Evolutionary conservation across 2,797 vertebrate species (phyloP).

Genomic region (Micrastur ruficollis): DNA sequence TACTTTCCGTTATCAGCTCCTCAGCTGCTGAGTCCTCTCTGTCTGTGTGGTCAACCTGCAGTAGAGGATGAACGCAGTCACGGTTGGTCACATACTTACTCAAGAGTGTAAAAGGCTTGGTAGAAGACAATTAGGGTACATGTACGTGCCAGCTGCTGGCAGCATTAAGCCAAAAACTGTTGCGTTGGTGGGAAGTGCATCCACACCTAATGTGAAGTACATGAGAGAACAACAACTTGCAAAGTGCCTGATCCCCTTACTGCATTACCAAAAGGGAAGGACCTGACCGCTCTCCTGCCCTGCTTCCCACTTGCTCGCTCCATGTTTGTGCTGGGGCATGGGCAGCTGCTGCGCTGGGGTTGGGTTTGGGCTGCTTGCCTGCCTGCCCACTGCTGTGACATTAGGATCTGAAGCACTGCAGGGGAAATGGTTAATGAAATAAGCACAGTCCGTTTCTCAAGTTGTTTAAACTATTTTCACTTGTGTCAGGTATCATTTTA

Average conservation of each 20-base stretch:
- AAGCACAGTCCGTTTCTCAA: neutral
- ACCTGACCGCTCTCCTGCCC: neutral
- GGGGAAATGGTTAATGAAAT: neutral
- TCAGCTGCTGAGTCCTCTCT: neutral
- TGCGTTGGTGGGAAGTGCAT: accelerated
- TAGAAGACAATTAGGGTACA: neutral
- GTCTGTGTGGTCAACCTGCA: accelerated
- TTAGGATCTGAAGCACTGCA: neutral
- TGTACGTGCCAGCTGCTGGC: accelerated
- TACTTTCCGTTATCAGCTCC: neutral
- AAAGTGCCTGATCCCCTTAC: neutral
- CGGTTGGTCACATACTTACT: neutral
- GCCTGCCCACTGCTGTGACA: neutral
- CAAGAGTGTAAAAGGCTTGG: accelerated
- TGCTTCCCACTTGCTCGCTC: accelerated
- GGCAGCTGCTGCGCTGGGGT: neutral
- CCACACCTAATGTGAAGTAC: neutral
- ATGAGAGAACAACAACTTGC: neutral
- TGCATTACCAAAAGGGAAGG: neutral
- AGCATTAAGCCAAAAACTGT: neutral
- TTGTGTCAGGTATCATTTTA: neutral
- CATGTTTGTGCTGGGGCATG: accelerated
- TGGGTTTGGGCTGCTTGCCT: neutral
- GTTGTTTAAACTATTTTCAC: neutral
- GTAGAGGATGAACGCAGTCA: neutral